A percentile compares a stretch with the other conserved stretches of the same genome.
Evolutionary conservation across 2,113 vertebrate genomes (phyloP).

Genomic region (Ellobius talpinus): DNA sequence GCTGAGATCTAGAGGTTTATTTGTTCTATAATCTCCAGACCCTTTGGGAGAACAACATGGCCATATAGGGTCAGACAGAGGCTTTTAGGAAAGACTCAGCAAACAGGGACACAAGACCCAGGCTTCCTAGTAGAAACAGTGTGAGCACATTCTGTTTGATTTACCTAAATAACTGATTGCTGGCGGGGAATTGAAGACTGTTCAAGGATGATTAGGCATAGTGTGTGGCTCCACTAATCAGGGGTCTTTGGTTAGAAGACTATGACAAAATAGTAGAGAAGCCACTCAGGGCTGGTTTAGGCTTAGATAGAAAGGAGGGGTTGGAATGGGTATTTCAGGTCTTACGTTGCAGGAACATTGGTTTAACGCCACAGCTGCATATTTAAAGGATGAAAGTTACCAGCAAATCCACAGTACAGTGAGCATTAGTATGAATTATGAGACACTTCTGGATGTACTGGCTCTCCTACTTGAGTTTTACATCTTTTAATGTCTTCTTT

Average conservation of each 20-base stretch:
- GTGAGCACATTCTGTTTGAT: background rate
- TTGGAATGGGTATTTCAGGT: background rate
- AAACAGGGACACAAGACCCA: background rate
- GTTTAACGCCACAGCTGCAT: background rate
- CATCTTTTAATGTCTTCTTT: background rate
- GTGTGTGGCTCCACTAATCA: background rate
- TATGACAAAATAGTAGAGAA: background rate
- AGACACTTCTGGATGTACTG: background rate
- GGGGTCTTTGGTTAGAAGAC: background rate
- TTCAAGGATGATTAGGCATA: background rate
- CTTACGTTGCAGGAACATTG: background rate
- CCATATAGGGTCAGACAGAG: rapidly evolving
- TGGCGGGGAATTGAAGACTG: background rate
- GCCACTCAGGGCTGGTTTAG: background rate
- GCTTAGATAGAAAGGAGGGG: background rate
- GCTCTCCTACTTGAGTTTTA: constrained; percentile 37
- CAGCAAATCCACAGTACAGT: background rate
- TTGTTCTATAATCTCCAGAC: no score
- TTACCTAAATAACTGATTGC: background rate
- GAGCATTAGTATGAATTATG: background rate
- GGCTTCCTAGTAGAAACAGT: background rate
- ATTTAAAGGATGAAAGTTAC: constrained; percentile 36
- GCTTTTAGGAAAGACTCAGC: background rate
- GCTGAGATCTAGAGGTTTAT: background rate
- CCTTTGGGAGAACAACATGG: background rate